phyloP scores from a whole-genome alignment of 1,140 invertebrate species.

The Hyles vespertilio region DNA sequence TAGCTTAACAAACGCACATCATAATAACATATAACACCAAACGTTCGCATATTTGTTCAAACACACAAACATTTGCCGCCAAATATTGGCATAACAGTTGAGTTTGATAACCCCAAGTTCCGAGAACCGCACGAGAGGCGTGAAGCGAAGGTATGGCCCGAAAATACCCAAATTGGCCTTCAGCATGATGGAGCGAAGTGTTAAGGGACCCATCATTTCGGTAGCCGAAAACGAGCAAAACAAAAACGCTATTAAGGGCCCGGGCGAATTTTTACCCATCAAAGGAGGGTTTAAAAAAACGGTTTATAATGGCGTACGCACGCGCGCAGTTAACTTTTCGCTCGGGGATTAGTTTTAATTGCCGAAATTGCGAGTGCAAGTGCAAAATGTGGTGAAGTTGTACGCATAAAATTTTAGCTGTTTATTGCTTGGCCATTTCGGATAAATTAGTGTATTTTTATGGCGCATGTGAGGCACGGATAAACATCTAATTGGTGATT shows the following conservation, averaged over 20 bases:
- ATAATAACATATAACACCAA: too few species aligned
- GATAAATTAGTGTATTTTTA: too few species aligned
- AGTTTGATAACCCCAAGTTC: conserved; percentile 38
- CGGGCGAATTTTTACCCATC: conserved; percentile 39
- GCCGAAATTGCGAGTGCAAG: too few species aligned
- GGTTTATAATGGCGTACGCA: conserved; percentile 27
- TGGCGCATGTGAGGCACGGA: too few species aligned
- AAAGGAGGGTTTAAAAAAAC: conserved; percentile 24
- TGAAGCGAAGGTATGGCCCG: conserved; percentile 16
- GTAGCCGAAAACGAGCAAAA: conserved; percentile 39
- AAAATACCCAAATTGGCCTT: conserved; percentile 44
- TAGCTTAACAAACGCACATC: too few species aligned
- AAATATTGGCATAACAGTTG: conserved; percentile 43
- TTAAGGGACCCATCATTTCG: conserved; percentile 47
- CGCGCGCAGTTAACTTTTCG: conserved; percentile 4
- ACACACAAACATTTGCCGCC: conserved; percentile 4
- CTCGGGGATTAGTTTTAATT: too few species aligned
- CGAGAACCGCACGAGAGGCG: conserved; percentile 14
- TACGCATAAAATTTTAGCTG: too few species aligned
- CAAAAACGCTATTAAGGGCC: conserved; percentile 36
- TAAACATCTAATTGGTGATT: too few species aligned
- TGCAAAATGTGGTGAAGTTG: too few species aligned
- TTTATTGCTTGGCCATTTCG: too few species aligned
- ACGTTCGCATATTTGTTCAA: too few species aligned
- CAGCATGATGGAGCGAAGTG: conserved; percentile 35